Percentiles rank a stretch among this genome's conserved stretches.
Evolutionary conservation across 35 echinoderm and acorn worm genomes (phyloP).

Genomic region (Acanthaster planci): DNA sequence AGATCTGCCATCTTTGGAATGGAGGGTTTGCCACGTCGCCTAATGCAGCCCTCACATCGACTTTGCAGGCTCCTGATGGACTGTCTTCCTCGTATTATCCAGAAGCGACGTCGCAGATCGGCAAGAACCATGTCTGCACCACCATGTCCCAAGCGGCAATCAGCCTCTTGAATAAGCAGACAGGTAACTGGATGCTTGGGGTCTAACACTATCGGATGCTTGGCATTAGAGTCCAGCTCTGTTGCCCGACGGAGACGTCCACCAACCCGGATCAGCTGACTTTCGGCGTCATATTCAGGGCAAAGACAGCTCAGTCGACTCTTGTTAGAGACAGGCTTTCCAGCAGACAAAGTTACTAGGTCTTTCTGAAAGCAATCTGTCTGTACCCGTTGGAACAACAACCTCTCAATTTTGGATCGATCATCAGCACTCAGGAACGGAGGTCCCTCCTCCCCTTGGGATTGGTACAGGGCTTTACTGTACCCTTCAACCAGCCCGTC

Average conservation of each 20-base stretch:
- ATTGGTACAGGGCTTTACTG: neutral
- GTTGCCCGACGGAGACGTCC: neutral
- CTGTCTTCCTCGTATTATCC: conserved; percentile 44
- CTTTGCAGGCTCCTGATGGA: neutral
- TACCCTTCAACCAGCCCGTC: neutral
- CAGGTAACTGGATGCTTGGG: neutral
- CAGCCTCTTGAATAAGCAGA: neutral
- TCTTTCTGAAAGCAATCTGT: no score
- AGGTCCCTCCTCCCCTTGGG: neutral
- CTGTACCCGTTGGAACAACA: neutral
- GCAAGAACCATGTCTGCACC: conserved; percentile 28
- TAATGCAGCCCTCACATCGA: conserved; percentile 29
- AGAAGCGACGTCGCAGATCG: conserved; percentile 27
- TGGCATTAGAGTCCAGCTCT: neutral
- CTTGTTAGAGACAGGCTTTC: neutral
- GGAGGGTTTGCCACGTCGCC: conserved; percentile 11
- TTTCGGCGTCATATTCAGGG: neutral
- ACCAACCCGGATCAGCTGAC: neutral
- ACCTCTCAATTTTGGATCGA: neutral
- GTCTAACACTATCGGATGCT: conserved; percentile 1
- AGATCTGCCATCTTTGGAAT: conserved; percentile 58
- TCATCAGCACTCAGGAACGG: neutral
- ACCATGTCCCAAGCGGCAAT: neutral
- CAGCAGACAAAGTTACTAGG: neutral
- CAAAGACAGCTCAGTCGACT: neutral